A percentile compares a stretch with the other conserved stretches of the same genome.
Evolutionary conservation across 2,888 invertebrate genomes (phyloP).

Genomic region (Zygaena filipendulae): DNA sequence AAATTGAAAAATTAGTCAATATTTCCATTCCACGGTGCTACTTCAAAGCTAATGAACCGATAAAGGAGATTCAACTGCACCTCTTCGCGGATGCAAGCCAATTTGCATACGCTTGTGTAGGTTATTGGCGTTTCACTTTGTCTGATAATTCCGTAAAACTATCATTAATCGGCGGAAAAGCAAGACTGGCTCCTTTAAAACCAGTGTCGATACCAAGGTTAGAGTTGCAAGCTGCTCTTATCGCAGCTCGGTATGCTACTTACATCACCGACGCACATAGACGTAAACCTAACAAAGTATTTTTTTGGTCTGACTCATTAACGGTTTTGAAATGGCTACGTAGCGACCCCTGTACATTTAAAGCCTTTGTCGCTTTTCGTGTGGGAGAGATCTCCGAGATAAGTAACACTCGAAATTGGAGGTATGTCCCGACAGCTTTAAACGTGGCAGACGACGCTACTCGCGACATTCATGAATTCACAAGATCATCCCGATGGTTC

Average conservation of each 20-base stretch:
- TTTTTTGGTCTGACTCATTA: conserved; percentile 11
- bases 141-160: conserved; percentile 2
- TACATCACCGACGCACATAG: conserved; percentile 9
- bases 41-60: not conserved
- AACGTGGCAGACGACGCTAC: conserved; percentile 17
- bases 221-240: conserved; percentile 9
- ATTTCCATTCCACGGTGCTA: conserved; percentile 10
- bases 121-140: conserved; percentile 5
- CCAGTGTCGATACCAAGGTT: conserved; percentile 9
- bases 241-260: conserved; percentile 10
- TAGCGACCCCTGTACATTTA: conserved; percentile 10
- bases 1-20: conserved; percentile 1
- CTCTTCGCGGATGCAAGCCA: conserved; percentile 11
- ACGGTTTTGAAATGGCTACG: conserved; percentile 14
- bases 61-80: conserved; percentile 8
- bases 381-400: conserved; percentile 15
- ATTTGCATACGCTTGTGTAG: conserved; percentile 11
- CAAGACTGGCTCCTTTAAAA: conserved; percentile 8
- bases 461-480: too few species aligned
- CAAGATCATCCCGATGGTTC: too few species aligned
- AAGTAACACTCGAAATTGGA: conserved; percentile 8
- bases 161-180: conserved; percentile 9
- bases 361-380: conserved; percentile 16
- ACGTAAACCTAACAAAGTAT: not conserved
- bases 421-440: conserved; percentile 12